Evolutionary conservation across 2,113 vertebrate genomes (phyloP).

Genomic region (Etheostoma spectabile): DNA sequence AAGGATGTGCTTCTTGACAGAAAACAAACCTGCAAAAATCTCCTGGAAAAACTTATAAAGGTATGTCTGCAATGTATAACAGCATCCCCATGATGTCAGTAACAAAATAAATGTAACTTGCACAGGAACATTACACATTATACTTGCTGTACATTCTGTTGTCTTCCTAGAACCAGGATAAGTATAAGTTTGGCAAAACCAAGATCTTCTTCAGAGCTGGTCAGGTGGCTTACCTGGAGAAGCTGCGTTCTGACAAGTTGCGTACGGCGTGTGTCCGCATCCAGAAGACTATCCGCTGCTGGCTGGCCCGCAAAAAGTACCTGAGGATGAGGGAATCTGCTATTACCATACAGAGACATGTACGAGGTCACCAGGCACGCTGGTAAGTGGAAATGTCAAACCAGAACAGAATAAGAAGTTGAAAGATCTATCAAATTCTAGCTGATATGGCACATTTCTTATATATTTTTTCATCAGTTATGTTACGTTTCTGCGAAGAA

Average conservation of each 20-base stretch:
- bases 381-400: slow-evolving; percentile 82
- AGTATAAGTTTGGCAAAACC: slow-evolving; percentile 97
- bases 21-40: slow-evolving; percentile 93
- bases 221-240: slow-evolving; percentile 97
- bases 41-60: slow-evolving; percentile 91
- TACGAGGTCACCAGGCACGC: slow-evolving; percentile 92
- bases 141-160: background rate
- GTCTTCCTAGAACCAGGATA: slow-evolving; percentile 88
- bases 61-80: slow-evolving; percentile 70
- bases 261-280: slow-evolving; percentile 92
- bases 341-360: slow-evolving; percentile 90
- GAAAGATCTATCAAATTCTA: background rate
- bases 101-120: background rate
- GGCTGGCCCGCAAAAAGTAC: slow-evolving; percentile 93
- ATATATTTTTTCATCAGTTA: slow-evolving; percentile 79
- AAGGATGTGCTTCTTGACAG: slow-evolving; percentile 91
- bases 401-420: background rate
- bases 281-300: slow-evolving; percentile 96
- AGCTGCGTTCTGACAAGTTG: slow-evolving; percentile 94
- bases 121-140: background rate
- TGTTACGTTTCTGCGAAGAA: slow-evolving; percentile 88
- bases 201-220: slow-evolving; percentile 99
- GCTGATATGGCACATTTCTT: background rate
- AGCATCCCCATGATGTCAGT: background rate
- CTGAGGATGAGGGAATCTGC: slow-evolving; percentile 90